A percentile compares a stretch with the other conserved stretches of the same genome.
phyloP scores from a whole-genome alignment of 2,888 invertebrate genomes.

The Leucania comma region DNA sequence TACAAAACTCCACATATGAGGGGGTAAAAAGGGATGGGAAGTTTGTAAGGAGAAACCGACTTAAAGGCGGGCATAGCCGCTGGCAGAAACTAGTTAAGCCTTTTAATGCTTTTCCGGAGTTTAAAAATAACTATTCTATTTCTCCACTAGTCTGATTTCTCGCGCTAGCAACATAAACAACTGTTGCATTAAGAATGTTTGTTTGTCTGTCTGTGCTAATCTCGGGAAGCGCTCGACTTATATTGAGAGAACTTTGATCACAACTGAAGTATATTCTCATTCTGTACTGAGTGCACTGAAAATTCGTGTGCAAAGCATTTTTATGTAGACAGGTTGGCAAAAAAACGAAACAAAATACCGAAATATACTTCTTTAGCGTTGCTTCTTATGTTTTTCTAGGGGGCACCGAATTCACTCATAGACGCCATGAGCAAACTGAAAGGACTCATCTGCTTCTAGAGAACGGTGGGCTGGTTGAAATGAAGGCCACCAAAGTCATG shows the following conservation, averaged over 20 bases:
- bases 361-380: background rate
- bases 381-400: background rate
- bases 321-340: background rate
- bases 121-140: conserved; percentile 50
- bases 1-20: too few species aligned
- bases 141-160: conserved; percentile 24
- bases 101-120: conserved; percentile 40
- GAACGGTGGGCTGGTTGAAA: too few species aligned
- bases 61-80: too few species aligned
- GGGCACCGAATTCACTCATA: too few species aligned
- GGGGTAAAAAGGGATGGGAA: too few species aligned
- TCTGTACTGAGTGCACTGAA: background rate
- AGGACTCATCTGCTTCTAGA: too few species aligned
- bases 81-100: too few species aligned
- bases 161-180: conserved; percentile 36
- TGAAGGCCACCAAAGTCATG: too few species aligned
- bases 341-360: background rate
- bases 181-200: conserved; percentile 51
- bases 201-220: conserved; percentile 40
- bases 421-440: too few species aligned
- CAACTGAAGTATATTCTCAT: background rate
- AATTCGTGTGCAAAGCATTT: conserved; percentile 1
- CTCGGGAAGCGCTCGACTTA: conserved; percentile 11
- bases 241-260: conserved; percentile 22
- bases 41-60: too few species aligned